These are phyloP conservation scores for Heliconius hortense DNA, from an alignment of 2,888 invertebrate genomes.

Conservation along the genomic window DNA sequence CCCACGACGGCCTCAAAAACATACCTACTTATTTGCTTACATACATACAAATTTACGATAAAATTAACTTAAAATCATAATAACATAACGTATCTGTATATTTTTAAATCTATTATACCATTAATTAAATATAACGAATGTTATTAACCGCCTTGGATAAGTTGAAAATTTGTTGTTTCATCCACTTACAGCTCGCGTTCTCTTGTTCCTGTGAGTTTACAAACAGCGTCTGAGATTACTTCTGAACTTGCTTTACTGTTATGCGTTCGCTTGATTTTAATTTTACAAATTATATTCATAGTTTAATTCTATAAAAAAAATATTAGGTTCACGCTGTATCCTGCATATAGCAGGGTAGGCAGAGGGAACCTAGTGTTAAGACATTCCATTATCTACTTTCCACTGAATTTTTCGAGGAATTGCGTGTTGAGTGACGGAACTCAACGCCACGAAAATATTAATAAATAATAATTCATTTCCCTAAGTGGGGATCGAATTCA, in stretches of 20 bases:
- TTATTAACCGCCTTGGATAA: slow-evolving; percentile 27
- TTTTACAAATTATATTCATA: slow-evolving; percentile 10
- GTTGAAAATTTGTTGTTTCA: slow-evolving; percentile 27
- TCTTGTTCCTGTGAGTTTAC: slow-evolving; percentile 12
- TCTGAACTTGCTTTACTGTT: slow-evolving; percentile 14
- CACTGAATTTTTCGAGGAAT: no score
- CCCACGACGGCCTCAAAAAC: no score
- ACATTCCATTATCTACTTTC: neutral
- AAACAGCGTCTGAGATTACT: slow-evolving; percentile 21
- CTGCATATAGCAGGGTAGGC: no score
- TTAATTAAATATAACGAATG: slow-evolving; percentile 5
- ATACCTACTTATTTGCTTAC: no score
- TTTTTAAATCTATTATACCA: neutral
- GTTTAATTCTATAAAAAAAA: neutral
- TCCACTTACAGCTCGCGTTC: neutral
- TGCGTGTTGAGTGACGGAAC: no score
- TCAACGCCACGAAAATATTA: no score
- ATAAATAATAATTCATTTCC: no score
- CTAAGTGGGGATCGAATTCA: no score
- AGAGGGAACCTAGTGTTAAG: no score
- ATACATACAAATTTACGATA: no score
- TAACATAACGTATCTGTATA: neutral
- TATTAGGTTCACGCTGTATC: no score
- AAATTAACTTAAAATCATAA: no score
- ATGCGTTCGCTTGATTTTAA: neutral